Conservation (phyloP, 2,797 vertebrate genomes). For the Hemitrygon akajei region DNA sequence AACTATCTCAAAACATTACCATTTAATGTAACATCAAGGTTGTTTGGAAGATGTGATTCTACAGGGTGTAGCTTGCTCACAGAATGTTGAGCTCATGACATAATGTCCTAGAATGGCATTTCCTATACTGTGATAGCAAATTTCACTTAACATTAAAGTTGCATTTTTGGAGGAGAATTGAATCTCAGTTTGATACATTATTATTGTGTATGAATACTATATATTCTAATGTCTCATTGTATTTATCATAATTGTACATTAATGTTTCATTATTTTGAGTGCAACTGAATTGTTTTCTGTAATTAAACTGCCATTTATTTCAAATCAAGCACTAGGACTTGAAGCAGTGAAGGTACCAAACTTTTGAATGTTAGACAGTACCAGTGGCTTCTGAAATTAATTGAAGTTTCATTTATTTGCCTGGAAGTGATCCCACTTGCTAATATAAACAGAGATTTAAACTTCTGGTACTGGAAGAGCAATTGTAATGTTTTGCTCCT, state of each 20-base stretch:
- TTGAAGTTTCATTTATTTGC: conserved; percentile 29
- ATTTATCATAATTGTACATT: not conserved
- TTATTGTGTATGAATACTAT: too few species aligned
- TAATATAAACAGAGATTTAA: conserved; percentile 32
- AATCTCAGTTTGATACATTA: not conserved
- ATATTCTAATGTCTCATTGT: too few species aligned
- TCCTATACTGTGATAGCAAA: not conserved
- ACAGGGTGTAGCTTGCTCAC: not conserved
- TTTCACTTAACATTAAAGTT: not conserved
- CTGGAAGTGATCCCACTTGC: conserved; percentile 32
- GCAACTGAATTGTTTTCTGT: not conserved
- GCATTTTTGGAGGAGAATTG: not conserved
- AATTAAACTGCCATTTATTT: not conserved
- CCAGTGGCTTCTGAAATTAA: conserved; percentile 16
- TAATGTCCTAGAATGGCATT: too few species aligned
- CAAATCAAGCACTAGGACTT: conserved; percentile 9
- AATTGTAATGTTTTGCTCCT: not conserved
- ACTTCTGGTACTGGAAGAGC: not conserved
- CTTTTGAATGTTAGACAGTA: conserved; percentile 2
- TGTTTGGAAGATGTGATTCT: not conserved
- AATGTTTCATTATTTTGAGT: not conserved
- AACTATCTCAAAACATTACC: not conserved
- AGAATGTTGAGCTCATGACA: not conserved
- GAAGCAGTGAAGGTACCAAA: conserved; percentile 22
- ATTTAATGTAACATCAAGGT: not conserved